phyloP scores from a whole-genome alignment of 2,797 vertebrate genomes.

The Hylomyscus alleni region DNA sequence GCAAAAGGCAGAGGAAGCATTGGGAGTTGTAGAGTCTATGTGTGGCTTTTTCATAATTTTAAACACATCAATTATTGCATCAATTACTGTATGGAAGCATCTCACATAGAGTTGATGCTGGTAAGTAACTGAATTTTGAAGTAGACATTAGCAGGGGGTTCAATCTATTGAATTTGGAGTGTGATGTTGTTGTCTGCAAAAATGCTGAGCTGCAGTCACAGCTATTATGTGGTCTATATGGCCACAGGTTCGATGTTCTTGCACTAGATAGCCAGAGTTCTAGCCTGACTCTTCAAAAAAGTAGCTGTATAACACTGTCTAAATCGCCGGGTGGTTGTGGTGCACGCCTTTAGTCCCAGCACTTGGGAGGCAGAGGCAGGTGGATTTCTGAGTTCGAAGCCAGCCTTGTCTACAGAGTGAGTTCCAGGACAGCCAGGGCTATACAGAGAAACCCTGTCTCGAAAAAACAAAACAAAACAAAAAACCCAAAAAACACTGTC shows the following conservation, averaged over 20 bases:
- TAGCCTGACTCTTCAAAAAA: background rate
- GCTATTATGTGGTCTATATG: background rate
- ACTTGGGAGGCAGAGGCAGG: too few relatives aligned
- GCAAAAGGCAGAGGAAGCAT: slow-evolving; percentile 33
- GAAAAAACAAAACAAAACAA: too few relatives aligned
- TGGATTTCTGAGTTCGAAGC: too few relatives aligned
- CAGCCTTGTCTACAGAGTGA: too few relatives aligned
- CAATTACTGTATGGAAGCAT: background rate
- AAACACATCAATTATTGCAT: slow-evolving; percentile 40
- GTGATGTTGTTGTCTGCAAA: background rate
- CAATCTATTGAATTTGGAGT: background rate
- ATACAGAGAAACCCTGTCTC: too few relatives aligned
- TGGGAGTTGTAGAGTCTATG: background rate
- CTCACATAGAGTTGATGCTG: slow-evolving; percentile 17
- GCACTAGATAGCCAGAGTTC: slow-evolving; percentile 41
- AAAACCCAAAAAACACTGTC: too few relatives aligned
- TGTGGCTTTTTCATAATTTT: slow-evolving; percentile 43
- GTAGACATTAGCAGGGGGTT: background rate
- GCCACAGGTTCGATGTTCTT: background rate
- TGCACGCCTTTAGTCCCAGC: too few relatives aligned
- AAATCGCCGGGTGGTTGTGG: too few relatives aligned
- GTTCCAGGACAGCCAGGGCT: too few relatives aligned
- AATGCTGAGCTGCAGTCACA: background rate
- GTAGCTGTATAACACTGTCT: background rate
- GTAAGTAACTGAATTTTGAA: slow-evolving; percentile 60